Base-by-base conservation (phyloP, 2,113 vertebrate genomes). In the Labeo catla region DNA sequence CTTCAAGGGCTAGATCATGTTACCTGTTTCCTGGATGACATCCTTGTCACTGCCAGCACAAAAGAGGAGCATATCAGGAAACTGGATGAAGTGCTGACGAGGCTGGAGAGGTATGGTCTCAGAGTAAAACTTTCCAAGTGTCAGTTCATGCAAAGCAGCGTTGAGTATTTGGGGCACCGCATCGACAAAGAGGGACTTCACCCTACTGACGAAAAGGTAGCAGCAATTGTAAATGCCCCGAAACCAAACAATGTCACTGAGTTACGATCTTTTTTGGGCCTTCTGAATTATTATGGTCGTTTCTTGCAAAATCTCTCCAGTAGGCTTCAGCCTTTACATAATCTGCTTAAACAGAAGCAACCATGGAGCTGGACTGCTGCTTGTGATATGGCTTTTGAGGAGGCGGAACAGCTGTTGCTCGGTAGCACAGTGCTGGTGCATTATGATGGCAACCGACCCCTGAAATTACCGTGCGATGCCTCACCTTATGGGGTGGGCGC, bases 11-110 rank as follows among this genome's bases (percentile, higher is more conserved):
- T 88, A 15, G 52, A 85, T 15, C 83, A 83, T 45, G 68, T 87
- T 5, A 74, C 49, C 36, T 63, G 85, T 65, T 90, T 88, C 15
- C 54, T 86, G 9, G 47, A 84, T 61, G 73, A 87, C 61, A 86
- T 87, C 15, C 49, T 90, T 15, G 34, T 86, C 39, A 86, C 61
- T 23, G 83, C 28, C 36, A 72, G 52, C n/a, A 50, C 79, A 39
- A 81, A 73, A 81, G 84, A 72, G 4, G 39, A 82, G n/a, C 87
- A 89, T 45, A 23, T 87, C 52, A 36, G 43, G 6, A 87, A 13
- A 23, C 79, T 87, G 34, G 54, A 86, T 8, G 61, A 81, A 34
- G 86, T 85, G 23, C 21, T 86, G 4, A 63, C n/a, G 21, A 13
- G n/a, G 7, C 73, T 87, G 52, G 54, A 79, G 73, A 57, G 54